Conservation (phyloP, 2,888 invertebrate genomes). For the Clistopyga incitator region DNA sequence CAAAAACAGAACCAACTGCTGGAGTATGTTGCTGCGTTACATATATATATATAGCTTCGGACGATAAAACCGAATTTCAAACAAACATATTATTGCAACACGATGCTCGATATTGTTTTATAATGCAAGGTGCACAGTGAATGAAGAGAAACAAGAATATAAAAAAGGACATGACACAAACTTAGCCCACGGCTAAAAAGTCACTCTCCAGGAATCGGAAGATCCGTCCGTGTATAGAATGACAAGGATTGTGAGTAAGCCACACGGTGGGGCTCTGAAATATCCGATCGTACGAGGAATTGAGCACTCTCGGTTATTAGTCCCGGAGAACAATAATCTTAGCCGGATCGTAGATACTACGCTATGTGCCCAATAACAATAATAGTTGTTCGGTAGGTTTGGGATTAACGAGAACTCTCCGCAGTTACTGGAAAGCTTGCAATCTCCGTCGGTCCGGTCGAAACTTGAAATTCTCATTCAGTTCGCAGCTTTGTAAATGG, state of each 20-base stretch:
- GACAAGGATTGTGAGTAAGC: background rate
- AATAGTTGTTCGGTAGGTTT: conserved; percentile 28
- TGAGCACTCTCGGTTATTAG: conserved; percentile 53
- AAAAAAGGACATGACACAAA: background rate
- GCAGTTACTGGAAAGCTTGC: conserved; percentile 25
- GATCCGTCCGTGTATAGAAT: background rate
- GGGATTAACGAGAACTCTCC: conserved; percentile 12
- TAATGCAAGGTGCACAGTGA: conserved; percentile 10
- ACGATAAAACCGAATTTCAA: background rate
- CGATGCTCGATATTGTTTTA: conserved; percentile 11
- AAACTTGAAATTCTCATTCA: conserved; percentile 48
- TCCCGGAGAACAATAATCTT: conserved; percentile 56
- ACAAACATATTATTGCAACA: conserved; percentile 19
- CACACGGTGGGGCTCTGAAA: background rate
- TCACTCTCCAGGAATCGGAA: background rate
- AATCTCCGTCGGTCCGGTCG: conserved; percentile 37
- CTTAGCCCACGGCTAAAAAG: background rate
- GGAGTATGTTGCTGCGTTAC: background rate
- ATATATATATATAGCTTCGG: background rate
- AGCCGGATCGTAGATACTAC: conserved; percentile 29
- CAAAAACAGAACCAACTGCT: conserved; percentile 2
- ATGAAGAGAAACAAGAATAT: background rate
- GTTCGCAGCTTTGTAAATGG: conserved; percentile 31
- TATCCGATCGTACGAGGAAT: conserved; percentile 26
- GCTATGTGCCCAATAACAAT: conserved; percentile 33